Evolutionary conservation across 2,113 vertebrate genomes (phyloP), one percentile per base, ranked within the genome.

Genomic region (Nothoprocta pentlandii): DNA sequence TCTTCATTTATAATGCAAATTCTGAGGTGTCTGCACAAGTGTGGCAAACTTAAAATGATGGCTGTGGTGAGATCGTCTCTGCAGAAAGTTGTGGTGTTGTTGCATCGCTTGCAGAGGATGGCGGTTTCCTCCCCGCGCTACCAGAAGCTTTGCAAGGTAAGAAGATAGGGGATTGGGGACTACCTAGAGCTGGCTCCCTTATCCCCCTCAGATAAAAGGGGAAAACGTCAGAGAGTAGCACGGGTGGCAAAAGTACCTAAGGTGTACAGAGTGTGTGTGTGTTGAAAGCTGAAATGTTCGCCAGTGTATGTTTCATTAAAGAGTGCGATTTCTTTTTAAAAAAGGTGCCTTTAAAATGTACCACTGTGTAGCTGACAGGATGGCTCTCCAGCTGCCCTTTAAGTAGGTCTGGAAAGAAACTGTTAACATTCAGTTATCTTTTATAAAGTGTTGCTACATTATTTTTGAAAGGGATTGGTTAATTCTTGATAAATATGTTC

Each of bases 41-140:
- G 98, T 98, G 98, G 98, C 98, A 99, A 98, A 99, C 98, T 99
- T 99, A 99, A 98, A 98, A 99, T 99, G 99, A 99, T 99, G 99
- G 99, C 99, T 98, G 99, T 99, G 98, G 99, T 99, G 98, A 98
- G 99, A 98, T 99, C 99, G 68, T 99, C 99, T 98, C 98, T 99
- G 98, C 99, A 99, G 98, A 99, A 99, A 99, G 99, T 99, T 99
- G 99, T 99, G 98, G 98, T 99, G 97, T 98, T 99, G 98, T 98
- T 99, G 96, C 99, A 99, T 98, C 98, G 99, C 97, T 99, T 99
- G 94, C 99, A 99, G 98, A 99, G 99, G 98, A 99, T 99, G 99
- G 99, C 99, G 97, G 99, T 99, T 98, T 99, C 99, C 95, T 99
- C 99, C 91, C 99, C 99, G 68, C 99, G 99, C 79, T 99, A 99